Percentiles rank a stretch among this genome's conserved stretches.
Conservation (phyloP, 2,888 invertebrate species). For the Calameuta pallipes region DNA sequence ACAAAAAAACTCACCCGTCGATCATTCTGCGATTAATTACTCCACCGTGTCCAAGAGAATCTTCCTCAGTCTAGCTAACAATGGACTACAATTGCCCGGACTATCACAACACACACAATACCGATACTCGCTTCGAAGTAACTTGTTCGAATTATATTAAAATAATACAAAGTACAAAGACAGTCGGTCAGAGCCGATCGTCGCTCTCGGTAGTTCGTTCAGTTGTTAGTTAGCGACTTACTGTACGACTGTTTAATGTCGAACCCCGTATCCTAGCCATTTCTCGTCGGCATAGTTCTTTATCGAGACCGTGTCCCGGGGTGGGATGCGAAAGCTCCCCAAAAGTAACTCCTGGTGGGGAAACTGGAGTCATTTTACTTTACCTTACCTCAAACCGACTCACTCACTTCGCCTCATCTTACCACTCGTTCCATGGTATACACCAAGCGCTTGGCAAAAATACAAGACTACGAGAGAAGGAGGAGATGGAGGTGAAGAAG, state of each 20-base stretch:
- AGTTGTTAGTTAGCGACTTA: background rate
- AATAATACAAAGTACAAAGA: background rate
- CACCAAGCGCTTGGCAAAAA: background rate
- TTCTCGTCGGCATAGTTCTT: conserved; percentile 45
- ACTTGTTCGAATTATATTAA: background rate
- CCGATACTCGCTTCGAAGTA: background rate
- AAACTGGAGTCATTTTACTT: background rate
- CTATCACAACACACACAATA: background rate
- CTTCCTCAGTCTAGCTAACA: background rate
- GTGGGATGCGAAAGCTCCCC: conserved; percentile 51
- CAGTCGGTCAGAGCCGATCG: background rate
- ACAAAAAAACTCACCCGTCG: background rate
- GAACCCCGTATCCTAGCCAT: conserved; percentile 35
- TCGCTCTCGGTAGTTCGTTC: background rate
- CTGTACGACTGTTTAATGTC: conserved; percentile 22
- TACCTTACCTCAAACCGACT: background rate
- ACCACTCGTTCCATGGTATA: background rate
- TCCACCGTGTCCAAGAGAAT: background rate
- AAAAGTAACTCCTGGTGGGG: conserved; percentile 38
- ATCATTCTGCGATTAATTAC: conserved; percentile 1
- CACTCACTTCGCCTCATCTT: background rate
- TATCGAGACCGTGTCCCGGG: conserved; percentile 45
- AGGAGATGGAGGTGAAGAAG: conserved; percentile 16
- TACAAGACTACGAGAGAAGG: background rate
- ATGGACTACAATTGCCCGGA: background rate